Base-by-base conservation (phyloP, 2,113 vertebrate genomes). In the Oxygymnocypris stewartii region DNA sequence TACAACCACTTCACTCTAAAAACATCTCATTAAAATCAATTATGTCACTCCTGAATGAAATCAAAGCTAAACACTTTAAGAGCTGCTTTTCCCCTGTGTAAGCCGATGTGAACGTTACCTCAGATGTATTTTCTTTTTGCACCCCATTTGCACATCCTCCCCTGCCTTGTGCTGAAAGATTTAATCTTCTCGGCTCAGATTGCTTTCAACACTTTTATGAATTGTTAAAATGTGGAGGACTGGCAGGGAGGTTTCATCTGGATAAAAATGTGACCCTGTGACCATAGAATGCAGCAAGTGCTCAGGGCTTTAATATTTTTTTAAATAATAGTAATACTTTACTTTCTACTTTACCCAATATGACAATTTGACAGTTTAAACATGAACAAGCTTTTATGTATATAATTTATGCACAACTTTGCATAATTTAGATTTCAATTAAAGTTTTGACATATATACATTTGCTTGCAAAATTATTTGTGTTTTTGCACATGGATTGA, bases 141-240 rank as follows among this genome's bases (percentile, higher is more conserved):
- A 84, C 91, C 94, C 95, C 93, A 94, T 94, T 96, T 89, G 94
- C 90, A 92, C 91, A 93, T 93, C 91, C 89, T 94, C 91, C 90
- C 87, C 90, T 89, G 93, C 91, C 88, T 89, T 83, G 92, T 89
- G 92, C 25, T 67, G 82, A 93, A 90, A 94, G 94, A 96, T 96
- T 94, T 95, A 96, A 96, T 96, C 92, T 96, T 90, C 91, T 90
- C 88, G 91, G 63, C 91, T 90, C 85, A 88, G 92, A 95, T 95
- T 96, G 95, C 96, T 96, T 96, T 96, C 94, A 95, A 95, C 86
- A 93, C 94, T 93, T 89, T 97, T 96, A 97, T 96, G 95, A 96
- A 95, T 95, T 96, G 96, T 94, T 96, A 95, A 96, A 96, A 96
- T 95, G 92, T 91, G 82, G 88, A 69, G 84, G 76, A 84, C 82